Evolutionary conservation across 2,797 vertebrate genomes (phyloP).

Genomic region (Hydrophis major): DNA sequence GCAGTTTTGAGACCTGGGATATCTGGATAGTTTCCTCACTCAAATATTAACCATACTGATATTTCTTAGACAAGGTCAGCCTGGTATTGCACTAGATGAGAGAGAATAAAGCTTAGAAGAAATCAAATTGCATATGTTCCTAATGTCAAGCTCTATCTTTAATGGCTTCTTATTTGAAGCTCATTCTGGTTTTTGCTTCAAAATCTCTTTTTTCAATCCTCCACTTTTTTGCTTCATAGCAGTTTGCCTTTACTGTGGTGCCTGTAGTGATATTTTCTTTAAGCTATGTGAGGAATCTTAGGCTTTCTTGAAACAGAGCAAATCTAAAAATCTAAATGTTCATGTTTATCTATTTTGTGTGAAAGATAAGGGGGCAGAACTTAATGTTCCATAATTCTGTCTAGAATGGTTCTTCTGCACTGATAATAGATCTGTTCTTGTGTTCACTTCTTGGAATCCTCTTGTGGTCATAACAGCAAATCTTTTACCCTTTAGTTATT

Average conservation of each 20-base stretch:
- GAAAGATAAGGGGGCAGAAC: neutral
- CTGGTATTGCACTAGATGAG: neutral
- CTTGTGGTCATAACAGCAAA: neutral
- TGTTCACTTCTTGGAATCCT: neutral
- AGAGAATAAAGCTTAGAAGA: neutral
- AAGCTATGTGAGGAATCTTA: neutral
- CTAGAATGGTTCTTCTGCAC: neutral
- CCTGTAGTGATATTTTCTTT: neutral
- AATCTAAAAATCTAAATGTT: neutral
- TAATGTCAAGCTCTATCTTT: neutral
- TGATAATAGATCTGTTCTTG: neutral
- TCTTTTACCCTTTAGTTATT: neutral
- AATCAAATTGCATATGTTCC: neutral
- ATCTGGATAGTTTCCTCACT: neutral
- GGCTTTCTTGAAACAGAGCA: neutral
- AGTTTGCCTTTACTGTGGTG: neutral
- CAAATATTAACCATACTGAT: neutral
- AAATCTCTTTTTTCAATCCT: neutral
- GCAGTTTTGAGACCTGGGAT: neutral
- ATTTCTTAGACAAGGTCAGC: neutral
- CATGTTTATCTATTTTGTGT: neutral
- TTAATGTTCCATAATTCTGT: neutral
- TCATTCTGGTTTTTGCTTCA: neutral
- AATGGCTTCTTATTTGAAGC: neutral
- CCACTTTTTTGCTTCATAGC: neutral